These are phyloP conservation scores for Drosophila equinoxialis DNA, from an alignment of 1,140 invertebrate species.

Conservation along the genomic window DNA sequence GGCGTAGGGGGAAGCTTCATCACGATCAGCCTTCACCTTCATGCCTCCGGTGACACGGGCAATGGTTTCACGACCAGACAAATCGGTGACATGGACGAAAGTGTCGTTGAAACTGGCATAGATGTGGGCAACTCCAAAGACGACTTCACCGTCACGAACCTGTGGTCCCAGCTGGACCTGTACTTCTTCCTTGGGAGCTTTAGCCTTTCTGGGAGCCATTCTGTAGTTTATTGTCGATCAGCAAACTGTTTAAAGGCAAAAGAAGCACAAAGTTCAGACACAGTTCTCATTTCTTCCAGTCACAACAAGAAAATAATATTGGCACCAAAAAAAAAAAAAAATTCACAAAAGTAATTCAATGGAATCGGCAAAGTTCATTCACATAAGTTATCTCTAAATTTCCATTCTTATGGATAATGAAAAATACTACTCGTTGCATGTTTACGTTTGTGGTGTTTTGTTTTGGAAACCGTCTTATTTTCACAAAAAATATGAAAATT, in stretches of 20 bases:
- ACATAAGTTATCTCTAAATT: neutral
- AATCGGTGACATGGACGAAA: constrained; percentile 99
- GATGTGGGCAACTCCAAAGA: constrained; percentile 99
- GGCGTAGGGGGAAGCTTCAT: constrained; percentile 99
- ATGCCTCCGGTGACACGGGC: constrained; percentile 99
- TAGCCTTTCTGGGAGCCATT: constrained; percentile 99
- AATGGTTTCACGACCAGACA: constrained; percentile 99
- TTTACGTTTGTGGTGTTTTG: constrained; percentile 37
- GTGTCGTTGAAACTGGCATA: constrained; percentile 99
- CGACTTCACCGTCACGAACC: constrained; percentile 97
- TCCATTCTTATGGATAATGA: neutral
- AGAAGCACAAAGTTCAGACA: constrained; percentile 28
- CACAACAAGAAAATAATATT: constrained; percentile 43
- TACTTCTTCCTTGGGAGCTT: constrained; percentile 97
- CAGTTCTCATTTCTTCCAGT: constrained; percentile 28
- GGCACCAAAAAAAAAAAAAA: constrained; percentile 29
- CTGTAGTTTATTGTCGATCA: constrained; percentile 64
- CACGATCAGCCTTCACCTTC: constrained; percentile 99
- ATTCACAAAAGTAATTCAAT: constrained; percentile 38
- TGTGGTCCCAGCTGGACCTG: constrained; percentile 98
- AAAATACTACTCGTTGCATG: constrained; percentile 20
- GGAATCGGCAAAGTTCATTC: constrained; percentile 22
- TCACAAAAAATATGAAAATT: constrained; percentile 29
- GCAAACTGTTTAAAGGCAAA: constrained; percentile 49
- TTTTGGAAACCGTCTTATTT: constrained; percentile 44